phyloP scores from a whole-genome alignment of 1,140 invertebrate species.

The Halictus rubicundus region DNA sequence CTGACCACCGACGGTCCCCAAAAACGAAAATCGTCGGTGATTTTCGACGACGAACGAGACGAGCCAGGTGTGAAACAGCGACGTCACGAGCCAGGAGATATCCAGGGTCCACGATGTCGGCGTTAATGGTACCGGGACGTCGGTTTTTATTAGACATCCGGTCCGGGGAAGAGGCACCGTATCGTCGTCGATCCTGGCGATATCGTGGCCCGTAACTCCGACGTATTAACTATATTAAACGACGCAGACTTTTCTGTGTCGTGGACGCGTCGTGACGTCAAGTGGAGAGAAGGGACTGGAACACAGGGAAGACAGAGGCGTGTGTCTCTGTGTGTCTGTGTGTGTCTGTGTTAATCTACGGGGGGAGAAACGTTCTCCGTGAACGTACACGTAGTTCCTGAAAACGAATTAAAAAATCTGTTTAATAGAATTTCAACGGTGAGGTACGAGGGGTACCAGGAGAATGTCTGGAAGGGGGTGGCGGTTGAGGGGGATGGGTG shows the following conservation, averaged over 20 bases:
- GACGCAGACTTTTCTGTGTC: not conserved
- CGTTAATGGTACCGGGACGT: not conserved
- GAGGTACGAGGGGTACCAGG: not conserved
- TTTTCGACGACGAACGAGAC: slow-evolving; percentile 30
- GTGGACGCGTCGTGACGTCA: slow-evolving; percentile 11
- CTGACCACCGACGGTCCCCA: no score
- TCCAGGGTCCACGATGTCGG: not conserved
- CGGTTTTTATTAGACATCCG: not conserved
- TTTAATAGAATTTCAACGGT: slow-evolving; percentile 41
- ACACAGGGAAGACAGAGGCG: not conserved
- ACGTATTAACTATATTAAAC: slow-evolving; percentile 23
- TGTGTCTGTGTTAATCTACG: slow-evolving; percentile 35
- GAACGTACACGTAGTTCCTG: slow-evolving; percentile 36
- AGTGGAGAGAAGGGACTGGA: not conserved
- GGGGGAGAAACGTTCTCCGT: slow-evolving; percentile 21
- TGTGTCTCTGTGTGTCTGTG: no score
- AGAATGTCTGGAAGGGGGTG: no score
- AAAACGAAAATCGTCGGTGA: no score
- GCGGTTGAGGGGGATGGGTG: not conserved
- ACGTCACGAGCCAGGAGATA: not conserved
- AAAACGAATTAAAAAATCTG: slow-evolving; percentile 51
- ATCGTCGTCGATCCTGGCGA: not conserved
- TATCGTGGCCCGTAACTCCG: slow-evolving; percentile 11
- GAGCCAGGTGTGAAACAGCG: not conserved
- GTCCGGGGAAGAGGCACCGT: not conserved